A percentile compares a stretch with the other conserved stretches of the same genome.
phyloP scores from a whole-genome alignment of 2,113 vertebrate species.

The Xenus cinereus region DNA sequence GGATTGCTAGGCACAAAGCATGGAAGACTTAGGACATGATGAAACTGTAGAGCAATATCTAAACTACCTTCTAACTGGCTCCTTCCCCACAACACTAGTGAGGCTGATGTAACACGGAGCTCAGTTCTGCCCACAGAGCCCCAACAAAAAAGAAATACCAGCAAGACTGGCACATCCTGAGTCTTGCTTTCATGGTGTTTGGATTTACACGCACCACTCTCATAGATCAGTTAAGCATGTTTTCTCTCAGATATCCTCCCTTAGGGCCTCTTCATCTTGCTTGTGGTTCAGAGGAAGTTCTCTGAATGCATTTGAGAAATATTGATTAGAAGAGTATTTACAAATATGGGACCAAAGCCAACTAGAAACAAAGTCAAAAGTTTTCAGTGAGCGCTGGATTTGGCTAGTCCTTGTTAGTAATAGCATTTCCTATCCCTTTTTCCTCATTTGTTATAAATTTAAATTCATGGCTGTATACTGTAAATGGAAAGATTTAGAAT shows the following conservation, averaged over 20 bases:
- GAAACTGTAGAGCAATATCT: background rate
- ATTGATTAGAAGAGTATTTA: background rate
- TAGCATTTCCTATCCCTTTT: background rate
- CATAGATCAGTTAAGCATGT: background rate
- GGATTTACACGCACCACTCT: background rate
- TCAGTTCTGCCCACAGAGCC: background rate
- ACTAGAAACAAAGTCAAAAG: background rate
- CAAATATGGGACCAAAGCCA: background rate
- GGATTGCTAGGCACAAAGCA: background rate
- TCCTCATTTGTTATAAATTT: background rate
- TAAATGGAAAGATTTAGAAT: conserved; percentile 11
- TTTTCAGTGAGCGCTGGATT: background rate
- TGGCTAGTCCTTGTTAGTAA: background rate
- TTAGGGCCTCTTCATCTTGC: background rate
- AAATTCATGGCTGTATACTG: background rate
- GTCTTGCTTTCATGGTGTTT: background rate
- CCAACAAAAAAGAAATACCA: background rate
- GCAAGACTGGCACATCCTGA: background rate
- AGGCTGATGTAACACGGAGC: accelerated
- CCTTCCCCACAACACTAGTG: background rate
- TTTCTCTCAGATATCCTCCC: background rate
- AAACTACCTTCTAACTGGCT: background rate
- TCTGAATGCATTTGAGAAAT: background rate
- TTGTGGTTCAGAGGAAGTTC: background rate
- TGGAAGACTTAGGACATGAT: background rate